A percentile compares a stretch with the other conserved stretches of the same genome.
Conservation (phyloP, 2,113 vertebrate genomes). For the Syngnathoides biaculeatus region DNA sequence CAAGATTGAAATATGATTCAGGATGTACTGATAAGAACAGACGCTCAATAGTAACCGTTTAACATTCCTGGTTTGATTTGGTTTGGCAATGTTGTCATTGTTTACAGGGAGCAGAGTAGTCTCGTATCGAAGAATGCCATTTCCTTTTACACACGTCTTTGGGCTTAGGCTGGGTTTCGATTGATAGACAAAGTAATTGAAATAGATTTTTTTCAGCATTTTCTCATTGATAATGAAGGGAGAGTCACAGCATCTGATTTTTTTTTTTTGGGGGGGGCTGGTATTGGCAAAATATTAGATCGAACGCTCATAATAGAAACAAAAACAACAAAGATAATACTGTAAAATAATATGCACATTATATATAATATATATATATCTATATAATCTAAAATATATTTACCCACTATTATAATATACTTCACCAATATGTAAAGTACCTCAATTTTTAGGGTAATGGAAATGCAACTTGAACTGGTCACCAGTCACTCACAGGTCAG, state of each 20-base stretch:
- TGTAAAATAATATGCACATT: no score
- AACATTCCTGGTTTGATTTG: constrained; percentile 32
- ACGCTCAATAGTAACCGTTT: constrained; percentile 61
- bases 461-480: no score
- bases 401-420: no score
- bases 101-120: constrained; percentile 42
- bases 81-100: constrained; percentile 46
- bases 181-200: constrained; percentile 44
- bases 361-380: no score
- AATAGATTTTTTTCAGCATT: constrained; percentile 37
- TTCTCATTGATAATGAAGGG: constrained; percentile 22
- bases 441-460: background rate
- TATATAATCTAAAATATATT: no score
- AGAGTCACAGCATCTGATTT: constrained; percentile 25
- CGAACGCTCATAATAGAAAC: no score
- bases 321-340: no score
- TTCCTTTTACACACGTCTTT: constrained; percentile 39
- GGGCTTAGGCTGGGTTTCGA: constrained; percentile 22
- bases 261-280: no score
- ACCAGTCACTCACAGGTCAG: no score
- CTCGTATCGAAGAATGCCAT: constrained; percentile 59
- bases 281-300: constrained; percentile 19
- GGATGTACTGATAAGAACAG: constrained; percentile 48
- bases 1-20: constrained; percentile 15
- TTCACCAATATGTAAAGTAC: background rate